Percentiles rank a stretch among this genome's conserved stretches.
Evolutionary conservation across 2,797 vertebrate species (phyloP).

Genomic region (Rachycentron canadum): DNA sequence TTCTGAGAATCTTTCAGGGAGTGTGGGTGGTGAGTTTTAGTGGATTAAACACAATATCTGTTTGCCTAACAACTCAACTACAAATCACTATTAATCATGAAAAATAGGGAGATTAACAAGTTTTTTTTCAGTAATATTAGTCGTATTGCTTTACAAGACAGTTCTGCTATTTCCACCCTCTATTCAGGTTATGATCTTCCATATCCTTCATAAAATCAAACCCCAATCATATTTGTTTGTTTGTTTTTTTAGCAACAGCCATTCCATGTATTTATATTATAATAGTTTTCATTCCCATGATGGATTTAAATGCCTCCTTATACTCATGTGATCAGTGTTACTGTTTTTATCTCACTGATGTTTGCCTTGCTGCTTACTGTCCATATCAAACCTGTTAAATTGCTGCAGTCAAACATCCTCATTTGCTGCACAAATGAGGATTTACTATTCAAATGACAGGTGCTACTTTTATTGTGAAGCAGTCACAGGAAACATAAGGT

Average conservation of each 20-base stretch:
- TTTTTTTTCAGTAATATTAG: constrained; percentile 30
- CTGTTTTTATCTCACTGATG: neutral
- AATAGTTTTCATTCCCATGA: neutral
- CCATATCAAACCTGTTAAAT: too few species aligned
- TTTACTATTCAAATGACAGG: neutral
- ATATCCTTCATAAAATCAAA: neutral
- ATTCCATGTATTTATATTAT: neutral
- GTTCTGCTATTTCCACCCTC: constrained; percentile 1
- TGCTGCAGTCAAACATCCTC: neutral
- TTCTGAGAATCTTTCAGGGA: constrained; percentile 37
- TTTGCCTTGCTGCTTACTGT: neutral
- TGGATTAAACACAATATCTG: constrained; percentile 68
- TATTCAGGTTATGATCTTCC: too few species aligned
- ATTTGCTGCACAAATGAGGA: too few species aligned
- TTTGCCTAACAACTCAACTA: constrained; percentile 54
- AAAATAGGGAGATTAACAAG: constrained; percentile 59
- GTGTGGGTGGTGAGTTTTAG: constrained; percentile 57
- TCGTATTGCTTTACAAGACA: constrained; percentile 9
- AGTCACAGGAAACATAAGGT: neutral
- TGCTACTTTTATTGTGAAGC: neutral
- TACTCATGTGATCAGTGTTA: neutral
- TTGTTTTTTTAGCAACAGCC: neutral
- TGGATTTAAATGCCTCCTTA: neutral
- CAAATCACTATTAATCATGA: constrained; percentile 56
- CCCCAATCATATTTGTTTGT: too few species aligned